Percentiles rank a stretch among this genome's conserved stretches.
phyloP scores from a whole-genome alignment of 2,888 invertebrate genomes.

The Yponomeuta evonymella region DNA sequence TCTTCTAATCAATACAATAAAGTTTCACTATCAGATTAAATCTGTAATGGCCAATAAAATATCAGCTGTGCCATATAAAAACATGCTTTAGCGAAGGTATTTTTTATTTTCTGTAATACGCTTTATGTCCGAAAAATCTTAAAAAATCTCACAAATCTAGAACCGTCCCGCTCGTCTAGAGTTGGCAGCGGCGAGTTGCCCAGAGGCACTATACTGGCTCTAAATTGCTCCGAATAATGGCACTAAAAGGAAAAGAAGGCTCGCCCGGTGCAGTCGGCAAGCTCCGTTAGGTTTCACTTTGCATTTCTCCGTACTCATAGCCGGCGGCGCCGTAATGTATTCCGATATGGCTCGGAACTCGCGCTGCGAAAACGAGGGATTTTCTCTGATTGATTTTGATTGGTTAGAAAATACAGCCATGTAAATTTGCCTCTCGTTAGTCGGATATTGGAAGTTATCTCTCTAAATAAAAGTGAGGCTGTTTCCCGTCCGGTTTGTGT shows the following conservation, averaged over 20 bases:
- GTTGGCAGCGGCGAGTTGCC: no score
- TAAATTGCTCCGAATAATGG: neutral
- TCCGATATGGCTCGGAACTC: neutral
- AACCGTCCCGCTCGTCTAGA: no score
- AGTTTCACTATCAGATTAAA: no score
- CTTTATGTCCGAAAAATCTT: no score
- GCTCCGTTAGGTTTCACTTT: slow-evolving; percentile 1
- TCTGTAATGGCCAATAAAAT: no score
- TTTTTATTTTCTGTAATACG: no score
- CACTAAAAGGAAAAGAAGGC: slow-evolving; percentile 1
- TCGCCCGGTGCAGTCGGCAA: neutral
- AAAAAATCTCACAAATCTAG: no score
- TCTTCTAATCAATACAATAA: no score
- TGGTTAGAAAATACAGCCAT: neutral
- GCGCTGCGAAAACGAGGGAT: neutral
- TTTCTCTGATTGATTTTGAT: neutral
- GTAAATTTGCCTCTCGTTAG: slow-evolving; percentile 1
- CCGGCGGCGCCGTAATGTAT: neutral
- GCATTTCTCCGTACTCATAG: neutral
- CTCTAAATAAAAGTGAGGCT: slow-evolving; percentile 1
- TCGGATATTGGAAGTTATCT: neutral
- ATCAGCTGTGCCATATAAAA: no score
- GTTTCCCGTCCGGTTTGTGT: neutral
- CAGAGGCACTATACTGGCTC: neutral
- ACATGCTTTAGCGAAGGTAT: no score